phyloP scores from a whole-genome alignment of 2,797 vertebrate species.

The Siniperca scherzeri region DNA sequence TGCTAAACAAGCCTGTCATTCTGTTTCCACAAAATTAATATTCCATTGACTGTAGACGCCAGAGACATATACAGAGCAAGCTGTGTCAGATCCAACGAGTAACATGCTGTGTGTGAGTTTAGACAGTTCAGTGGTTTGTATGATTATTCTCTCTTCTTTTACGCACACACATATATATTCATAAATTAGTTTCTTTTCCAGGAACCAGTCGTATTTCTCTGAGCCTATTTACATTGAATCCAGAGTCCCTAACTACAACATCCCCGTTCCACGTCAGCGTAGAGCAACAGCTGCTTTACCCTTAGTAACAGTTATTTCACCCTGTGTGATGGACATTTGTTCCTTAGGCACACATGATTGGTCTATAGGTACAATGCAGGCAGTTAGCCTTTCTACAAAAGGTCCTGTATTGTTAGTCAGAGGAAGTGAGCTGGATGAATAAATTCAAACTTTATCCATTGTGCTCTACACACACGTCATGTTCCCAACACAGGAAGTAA shows the following conservation, averaged over 20 bases:
- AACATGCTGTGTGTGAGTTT: not conserved
- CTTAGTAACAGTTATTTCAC: slow-evolving; percentile 15
- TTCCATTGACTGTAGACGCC: too few species aligned
- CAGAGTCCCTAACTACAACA: not conserved
- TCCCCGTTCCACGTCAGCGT: not conserved
- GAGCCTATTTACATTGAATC: not conserved
- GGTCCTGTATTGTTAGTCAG: slow-evolving; percentile 21
- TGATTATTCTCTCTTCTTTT: not conserved
- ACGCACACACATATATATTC: not conserved
- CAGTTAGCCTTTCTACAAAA: slow-evolving; percentile 14
- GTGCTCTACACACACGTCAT: not conserved
- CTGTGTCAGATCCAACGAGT: not conserved
- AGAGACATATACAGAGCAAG: not conserved
- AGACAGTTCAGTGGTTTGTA: not conserved
- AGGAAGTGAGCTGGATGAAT: slow-evolving; percentile 6
- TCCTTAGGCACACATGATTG: slow-evolving; percentile 21
- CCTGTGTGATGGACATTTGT: slow-evolving; percentile 18
- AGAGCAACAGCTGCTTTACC: slow-evolving; percentile 14
- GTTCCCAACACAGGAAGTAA: not conserved
- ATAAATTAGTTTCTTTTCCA: slow-evolving; percentile 2
- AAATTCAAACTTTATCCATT: not conserved
- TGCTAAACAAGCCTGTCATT: not conserved
- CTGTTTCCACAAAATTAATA: not conserved
- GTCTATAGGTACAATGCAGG: not conserved
- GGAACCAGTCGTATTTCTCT: not conserved